phyloP scores from a whole-genome alignment of 2,113 vertebrate genomes.

The Balaeniceps rex region DNA sequence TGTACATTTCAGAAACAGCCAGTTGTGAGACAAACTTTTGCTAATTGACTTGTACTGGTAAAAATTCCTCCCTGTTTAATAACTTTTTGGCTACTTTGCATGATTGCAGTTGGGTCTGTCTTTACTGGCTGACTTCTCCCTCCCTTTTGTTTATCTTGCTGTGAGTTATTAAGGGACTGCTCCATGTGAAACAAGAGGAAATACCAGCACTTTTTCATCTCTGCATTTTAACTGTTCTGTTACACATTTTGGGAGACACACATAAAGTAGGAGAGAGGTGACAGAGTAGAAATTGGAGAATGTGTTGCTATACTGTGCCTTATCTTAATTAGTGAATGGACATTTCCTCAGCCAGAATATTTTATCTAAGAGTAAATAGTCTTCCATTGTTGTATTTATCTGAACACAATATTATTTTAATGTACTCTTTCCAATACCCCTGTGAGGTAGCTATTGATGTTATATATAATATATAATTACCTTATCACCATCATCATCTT shows the following conservation, averaged over 20 bases:
- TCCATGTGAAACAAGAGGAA: conserved; percentile 8
- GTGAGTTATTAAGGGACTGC: neutral
- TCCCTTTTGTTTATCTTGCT: conserved; percentile 5
- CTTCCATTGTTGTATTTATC: neutral
- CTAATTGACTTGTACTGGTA: neutral
- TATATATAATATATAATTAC: neutral
- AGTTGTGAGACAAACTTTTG: neutral
- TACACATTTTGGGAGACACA: neutral
- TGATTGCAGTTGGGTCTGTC: neutral
- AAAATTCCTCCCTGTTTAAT: neutral
- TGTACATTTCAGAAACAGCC: neutral
- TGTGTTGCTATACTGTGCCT: neutral
- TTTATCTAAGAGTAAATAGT: neutral
- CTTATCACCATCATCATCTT: neutral
- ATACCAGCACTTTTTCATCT: neutral
- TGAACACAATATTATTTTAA: neutral
- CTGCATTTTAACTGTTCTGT: neutral
- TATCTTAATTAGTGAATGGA: neutral
- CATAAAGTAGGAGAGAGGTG: neutral
- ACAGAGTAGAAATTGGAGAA: neutral
- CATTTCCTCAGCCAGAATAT: neutral
- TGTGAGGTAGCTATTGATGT: neutral
- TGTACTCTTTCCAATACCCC: neutral
- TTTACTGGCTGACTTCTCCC: neutral
- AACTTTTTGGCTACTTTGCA: neutral